Percentiles rank a stretch among this genome's conserved stretches.
Conservation (phyloP, 64 coral and sea anemone species). For the Catalaphyllia jardinei region DNA sequence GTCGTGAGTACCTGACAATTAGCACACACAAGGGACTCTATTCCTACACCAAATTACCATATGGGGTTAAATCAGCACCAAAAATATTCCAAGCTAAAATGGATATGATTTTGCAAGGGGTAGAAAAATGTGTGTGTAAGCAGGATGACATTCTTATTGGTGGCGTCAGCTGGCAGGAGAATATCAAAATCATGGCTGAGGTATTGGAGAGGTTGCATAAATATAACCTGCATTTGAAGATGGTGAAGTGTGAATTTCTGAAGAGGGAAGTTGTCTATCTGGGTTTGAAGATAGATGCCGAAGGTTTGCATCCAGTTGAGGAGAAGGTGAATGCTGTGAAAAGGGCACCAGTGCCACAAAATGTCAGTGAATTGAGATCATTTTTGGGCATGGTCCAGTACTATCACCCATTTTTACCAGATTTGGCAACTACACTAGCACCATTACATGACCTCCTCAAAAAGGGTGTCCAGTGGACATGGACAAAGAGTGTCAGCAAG, state of each 20-base stretch:
- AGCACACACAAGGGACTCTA: not conserved
- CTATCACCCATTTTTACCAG: too few species aligned
- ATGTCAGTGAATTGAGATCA: conserved; percentile 2
- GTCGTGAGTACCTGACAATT: conserved; percentile 31
- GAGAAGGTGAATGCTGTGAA: conserved; percentile 55
- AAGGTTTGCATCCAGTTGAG: conserved; percentile 54
- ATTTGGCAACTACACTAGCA: too few species aligned
- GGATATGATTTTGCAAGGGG: conserved; percentile 51
- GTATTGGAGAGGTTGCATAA: too few species aligned
- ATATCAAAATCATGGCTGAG: conserved; percentile 52
- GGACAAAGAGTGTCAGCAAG: conserved; percentile 51
- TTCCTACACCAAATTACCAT: not conserved
- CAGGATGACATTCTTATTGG: conserved; percentile 13
- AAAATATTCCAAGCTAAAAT: conserved; percentile 60
- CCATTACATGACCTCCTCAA: too few species aligned
- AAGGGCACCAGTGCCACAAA: conserved; percentile 28
- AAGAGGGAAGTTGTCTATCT: conserved; percentile 48
- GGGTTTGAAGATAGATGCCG: conserved; percentile 48
- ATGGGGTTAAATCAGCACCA: conserved; percentile 53
- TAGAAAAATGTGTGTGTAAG: conserved; percentile 50
- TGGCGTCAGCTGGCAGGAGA: conserved; percentile 24
- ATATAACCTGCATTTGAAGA: conserved; percentile 52
- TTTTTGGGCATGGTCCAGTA: too few species aligned
- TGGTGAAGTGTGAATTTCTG: conserved; percentile 74
- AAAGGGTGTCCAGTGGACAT: conserved; percentile 25